These are phyloP conservation scores for Benitochromis conjunctus DNA, from an alignment of 2,113 vertebrate genomes.

Conservation along the genomic window DNA sequence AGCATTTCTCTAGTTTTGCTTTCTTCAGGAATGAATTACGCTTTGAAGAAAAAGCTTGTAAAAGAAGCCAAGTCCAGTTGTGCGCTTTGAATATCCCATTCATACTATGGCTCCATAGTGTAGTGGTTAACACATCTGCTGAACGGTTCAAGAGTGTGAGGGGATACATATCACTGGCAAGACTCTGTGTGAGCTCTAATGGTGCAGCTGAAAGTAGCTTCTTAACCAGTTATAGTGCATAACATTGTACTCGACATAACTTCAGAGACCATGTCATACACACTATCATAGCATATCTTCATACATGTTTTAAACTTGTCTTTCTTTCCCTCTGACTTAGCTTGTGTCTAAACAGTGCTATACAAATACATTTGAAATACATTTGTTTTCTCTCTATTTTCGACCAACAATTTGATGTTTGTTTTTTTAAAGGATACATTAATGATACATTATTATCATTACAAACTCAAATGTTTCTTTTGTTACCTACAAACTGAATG, in stretches of 20 bases:
- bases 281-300: neutral
- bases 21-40: neutral
- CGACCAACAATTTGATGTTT: neutral
- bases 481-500: neutral
- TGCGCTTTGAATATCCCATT: neutral
- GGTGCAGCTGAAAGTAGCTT: neutral
- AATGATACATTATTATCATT: neutral
- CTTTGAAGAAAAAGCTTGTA: fast-evolving
- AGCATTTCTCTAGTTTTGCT: neutral
- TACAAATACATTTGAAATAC: neutral
- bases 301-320: neutral
- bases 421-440: neutral
- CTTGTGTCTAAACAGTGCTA: fast-evolving
- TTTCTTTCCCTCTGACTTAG: neutral
- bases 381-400: neutral
- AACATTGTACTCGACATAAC: neutral
- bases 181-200: neutral
- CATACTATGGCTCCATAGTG: neutral
- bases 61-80: neutral
- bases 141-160: neutral
- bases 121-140: neutral
- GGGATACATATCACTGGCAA: fast-evolving
- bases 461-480: neutral
- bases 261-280: neutral
- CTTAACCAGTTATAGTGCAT: fast-evolving